Evolutionary conservation across 2,888 invertebrate species (phyloP), one percentile per base, ranked within the genome.

Genomic region (Cancer borealis): DNA sequence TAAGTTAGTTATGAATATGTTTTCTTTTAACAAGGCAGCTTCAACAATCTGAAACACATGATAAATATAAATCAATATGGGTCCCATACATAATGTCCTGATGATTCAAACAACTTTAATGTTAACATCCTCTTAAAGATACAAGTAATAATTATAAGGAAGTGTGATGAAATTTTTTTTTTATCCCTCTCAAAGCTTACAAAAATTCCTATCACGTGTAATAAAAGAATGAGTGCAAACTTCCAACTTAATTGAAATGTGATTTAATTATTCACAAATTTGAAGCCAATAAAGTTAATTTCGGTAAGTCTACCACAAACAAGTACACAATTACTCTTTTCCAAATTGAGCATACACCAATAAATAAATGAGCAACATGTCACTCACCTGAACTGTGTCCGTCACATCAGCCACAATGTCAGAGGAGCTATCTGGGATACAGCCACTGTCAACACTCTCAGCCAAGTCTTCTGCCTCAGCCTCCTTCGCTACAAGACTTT

Each of bases 391-490:
- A 39, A 88, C 92, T 88, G 88, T 88, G 46, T 94, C 92, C 5
- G 89, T 79, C 4, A 60, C 30, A 47, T 84, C 90, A 47, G 89
- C 60, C 54, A 39, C 12, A 8, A 92, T 92, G 60, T 93, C 93
- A n/a, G 66, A 49, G 26, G 84, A 84, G 30, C 88, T 87, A 73
- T 94, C 93, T 46, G 47, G 88, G 88, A 94, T 92, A 45, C 93
- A 94, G 17, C 93, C 93, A 26, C 93, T 94, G 49, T 94, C 93
- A 8, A 94, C 60, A 73, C 93, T 94, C 46, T 94, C 93, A 0
- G 93, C 88, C 14, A 46, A 88, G 89, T 94, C 93, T 88, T 94
- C 93, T n/a, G 3, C n/a, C 49, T 92, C 93, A 6, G 47, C 79
- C 26, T 92, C 54, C n/a, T 91, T 79, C 17, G 30, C 6, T 47